These are phyloP conservation scores for Argya squamiceps DNA, from an alignment of 2,797 vertebrate genomes.

Conservation along the genomic window DNA sequence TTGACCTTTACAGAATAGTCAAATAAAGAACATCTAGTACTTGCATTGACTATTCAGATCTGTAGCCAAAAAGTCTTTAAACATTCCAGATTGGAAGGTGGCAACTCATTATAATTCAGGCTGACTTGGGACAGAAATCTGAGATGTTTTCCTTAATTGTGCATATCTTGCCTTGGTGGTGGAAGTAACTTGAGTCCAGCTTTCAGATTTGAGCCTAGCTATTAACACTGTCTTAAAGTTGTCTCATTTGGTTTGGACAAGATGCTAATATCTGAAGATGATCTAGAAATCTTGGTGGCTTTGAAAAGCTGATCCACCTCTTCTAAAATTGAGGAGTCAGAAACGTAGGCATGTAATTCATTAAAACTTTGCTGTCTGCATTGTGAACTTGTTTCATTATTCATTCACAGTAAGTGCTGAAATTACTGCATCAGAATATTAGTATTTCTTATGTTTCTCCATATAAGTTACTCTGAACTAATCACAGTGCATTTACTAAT, in stretches of 20 bases:
- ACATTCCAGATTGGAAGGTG: not conserved
- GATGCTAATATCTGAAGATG: not conserved
- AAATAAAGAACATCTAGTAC: slow-evolving; percentile 6
- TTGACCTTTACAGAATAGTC: not conserved
- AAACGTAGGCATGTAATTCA: not conserved
- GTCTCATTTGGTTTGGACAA: not conserved
- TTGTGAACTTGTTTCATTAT: not conserved
- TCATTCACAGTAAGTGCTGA: not conserved
- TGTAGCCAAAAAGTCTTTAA: not conserved
- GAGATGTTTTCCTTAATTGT: not conserved
- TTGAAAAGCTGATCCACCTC: not conserved
- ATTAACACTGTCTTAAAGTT: not conserved
- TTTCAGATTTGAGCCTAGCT: not conserved
- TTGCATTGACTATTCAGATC: not conserved
- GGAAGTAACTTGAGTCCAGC: not conserved
- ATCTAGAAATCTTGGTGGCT: not conserved
- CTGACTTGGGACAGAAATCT: not conserved
- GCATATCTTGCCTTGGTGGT: not conserved
- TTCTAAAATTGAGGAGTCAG: not conserved
- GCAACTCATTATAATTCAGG: not conserved
- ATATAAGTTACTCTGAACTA: not conserved
- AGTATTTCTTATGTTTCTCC: slow-evolving; percentile 16
- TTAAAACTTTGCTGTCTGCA: not conserved
- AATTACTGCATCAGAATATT: not conserved
- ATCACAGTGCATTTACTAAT: slow-evolving; percentile 1